phyloP scores from a whole-genome alignment of 2,113 vertebrate genomes.

The Takifugu bimaculatus region DNA sequence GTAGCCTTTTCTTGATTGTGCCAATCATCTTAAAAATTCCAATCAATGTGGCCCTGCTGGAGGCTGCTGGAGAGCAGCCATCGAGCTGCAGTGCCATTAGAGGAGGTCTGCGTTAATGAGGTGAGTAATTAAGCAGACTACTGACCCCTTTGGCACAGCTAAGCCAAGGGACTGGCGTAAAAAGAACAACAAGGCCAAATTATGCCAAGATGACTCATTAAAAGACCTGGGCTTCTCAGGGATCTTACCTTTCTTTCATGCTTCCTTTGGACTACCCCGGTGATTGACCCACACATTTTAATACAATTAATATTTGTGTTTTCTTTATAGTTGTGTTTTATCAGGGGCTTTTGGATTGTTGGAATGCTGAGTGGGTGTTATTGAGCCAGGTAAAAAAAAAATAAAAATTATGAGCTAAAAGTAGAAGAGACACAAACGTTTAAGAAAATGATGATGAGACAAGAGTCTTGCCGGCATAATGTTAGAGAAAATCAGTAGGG shows the following conservation, averaged over 20 bases:
- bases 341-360: neutral
- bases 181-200: slow-evolving; percentile 40
- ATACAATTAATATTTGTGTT: slow-evolving; percentile 11
- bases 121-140: slow-evolving; percentile 66
- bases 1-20: neutral
- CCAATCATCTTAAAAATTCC: slow-evolving; percentile 36
- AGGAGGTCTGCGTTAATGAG: slow-evolving; percentile 64
- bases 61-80: slow-evolving; percentile 26
- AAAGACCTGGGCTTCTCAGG: slow-evolving; percentile 32
- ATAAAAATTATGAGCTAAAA: no score
- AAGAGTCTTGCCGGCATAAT: no score
- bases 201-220: slow-evolving; percentile 48
- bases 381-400: no score
- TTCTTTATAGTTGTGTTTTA: neutral
- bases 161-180: slow-evolving; percentile 20
- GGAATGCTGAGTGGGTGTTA: neutral
- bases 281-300: slow-evolving; percentile 17
- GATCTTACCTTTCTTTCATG: slow-evolving; percentile 13
- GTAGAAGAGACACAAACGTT: no score
- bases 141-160: slow-evolving; percentile 54
- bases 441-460: no score
- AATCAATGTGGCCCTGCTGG: slow-evolving; percentile 47
- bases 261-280: slow-evolving; percentile 14
- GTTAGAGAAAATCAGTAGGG: no score
- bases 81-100: slow-evolving; percentile 33